Evolutionary conservation across 2,888 invertebrate species (phyloP), one percentile per base, ranked within the genome.

Genomic region (Mythimna pallens): DNA sequence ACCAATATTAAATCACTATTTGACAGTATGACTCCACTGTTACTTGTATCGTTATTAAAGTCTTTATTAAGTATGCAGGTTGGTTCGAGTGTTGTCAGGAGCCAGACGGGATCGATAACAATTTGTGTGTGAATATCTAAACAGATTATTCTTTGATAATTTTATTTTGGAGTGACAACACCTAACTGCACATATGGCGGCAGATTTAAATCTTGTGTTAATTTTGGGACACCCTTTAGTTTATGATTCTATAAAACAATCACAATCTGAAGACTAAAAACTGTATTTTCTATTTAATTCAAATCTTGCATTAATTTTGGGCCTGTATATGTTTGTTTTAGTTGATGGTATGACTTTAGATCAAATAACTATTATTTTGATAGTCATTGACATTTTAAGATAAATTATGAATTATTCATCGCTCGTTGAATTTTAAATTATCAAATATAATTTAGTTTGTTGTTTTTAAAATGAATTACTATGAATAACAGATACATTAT

Each of bases 401-500:
- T 54, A 43, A 61, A 36, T 40, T 65, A 58, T 71, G 58, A 67
- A 82, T 71, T 78, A 82, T 82, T 82, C 68, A 82, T 22, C 22
- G 40, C 30, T 36, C 58, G 20, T 65, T 63, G 25, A 55, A 65
- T 55, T 25, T 76, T 43, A 10, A 59, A 34, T 22, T n/a, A 30
- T 52, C 54, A 47, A 20, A 7, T 47, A 47, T 20, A 47, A 47
- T 43, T 64, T 65, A 55, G 7, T 62, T 3, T 14, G 40, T 76
- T n/a, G 22, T 62, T 76, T n/a, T 71, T 40, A 47, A 62, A 43
- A 68, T 8, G 6, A 52, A 57, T 65, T 50, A n/a, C 25, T 30
- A 17, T 17, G 8, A 2, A 3, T n/a, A 6, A 17, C 14, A 47
- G 17, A 47, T 17, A 47, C n/a, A 52, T n/a, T 8, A 57, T 57